Base-by-base conservation (phyloP, 2,797 vertebrate species). In the Bucorvus abyssinicus region DNA sequence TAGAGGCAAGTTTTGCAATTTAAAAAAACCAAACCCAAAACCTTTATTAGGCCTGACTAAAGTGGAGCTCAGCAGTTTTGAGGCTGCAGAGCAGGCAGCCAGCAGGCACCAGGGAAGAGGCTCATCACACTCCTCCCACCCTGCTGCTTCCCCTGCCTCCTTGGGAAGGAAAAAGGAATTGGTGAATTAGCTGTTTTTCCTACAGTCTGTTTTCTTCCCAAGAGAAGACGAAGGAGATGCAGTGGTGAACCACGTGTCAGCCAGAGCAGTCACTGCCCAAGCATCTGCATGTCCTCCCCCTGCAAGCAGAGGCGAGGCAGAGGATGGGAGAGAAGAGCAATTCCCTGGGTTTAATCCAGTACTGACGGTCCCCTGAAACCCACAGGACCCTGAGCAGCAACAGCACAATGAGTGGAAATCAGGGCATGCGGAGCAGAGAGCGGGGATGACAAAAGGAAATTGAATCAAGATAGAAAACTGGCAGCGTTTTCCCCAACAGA, bases 61-160 rank as follows among this genome's bases (percentile, higher is more conserved):
- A 81, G 90, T 1, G 7, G 53, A 94, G 69, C 80, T 96, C 90
- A 96, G 95, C 93, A 93, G 36, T 95, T 78, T 44, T 45, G 71
- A 80, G 82, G 82, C 70, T 86, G 96, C 80, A 83, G 80, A 84
- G 56, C 50, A 74, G 70, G 67, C 80, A 92, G 75, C 59, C 84
- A 87, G 82, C 92, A 75, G 69, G 65, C 63, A 78, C 21, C 77
- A 47, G 59, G 59, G 82, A 79, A 59, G 68, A 76, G 40, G 52
- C 47, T 94, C 40, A 85, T 52, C 64, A 32, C 68, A 38, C 30
- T 68, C 82, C 65, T 90, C 87, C 82, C 59, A 88, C 80, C 77
- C 85, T 86, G 80, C 85, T 75, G 91, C 77, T 81, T 67, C 70
- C 76, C 55, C 44, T 64, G 0, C 19, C 55, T 86, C 65, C 85